Conservation (phyloP, 2,888 invertebrate genomes). For the Balanococcus diminutus region DNA sequence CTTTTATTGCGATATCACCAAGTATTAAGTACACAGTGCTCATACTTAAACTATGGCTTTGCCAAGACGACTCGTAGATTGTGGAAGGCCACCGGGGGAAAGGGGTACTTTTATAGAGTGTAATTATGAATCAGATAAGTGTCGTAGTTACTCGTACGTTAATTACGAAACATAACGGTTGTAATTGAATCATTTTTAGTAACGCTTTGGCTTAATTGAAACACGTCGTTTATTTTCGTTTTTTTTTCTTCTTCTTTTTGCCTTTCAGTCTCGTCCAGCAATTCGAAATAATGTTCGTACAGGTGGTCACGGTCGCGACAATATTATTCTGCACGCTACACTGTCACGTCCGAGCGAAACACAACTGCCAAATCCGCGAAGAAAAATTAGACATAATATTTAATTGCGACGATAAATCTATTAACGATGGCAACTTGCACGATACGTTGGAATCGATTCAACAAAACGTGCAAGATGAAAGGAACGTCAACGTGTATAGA, state of each 20-base stretch:
- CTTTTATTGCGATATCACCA: neutral
- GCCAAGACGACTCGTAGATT: too few relatives aligned
- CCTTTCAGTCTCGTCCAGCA: neutral
- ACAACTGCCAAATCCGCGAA: neutral
- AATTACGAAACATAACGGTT: neutral
- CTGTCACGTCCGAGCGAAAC: neutral
- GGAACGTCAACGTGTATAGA: neutral
- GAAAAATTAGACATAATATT: slow-evolving; percentile 20
- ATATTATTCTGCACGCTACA: neutral
- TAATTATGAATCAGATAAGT: neutral
- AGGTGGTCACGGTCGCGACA: neutral
- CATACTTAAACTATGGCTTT: neutral
- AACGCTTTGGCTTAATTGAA: neutral
- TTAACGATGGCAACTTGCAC: slow-evolving; percentile 22
- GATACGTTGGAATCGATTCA: slow-evolving; percentile 29
- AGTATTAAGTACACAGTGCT: neutral
- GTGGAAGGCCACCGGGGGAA: too few relatives aligned
- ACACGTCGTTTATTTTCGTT: neutral
- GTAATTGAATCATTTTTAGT: neutral
- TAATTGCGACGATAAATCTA: neutral
- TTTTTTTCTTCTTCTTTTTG: neutral
- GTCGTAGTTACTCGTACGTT: neutral
- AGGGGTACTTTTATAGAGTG: neutral
- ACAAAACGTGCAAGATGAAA: neutral
- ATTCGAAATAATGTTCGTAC: neutral